phyloP scores from a whole-genome alignment of 2,888 invertebrate species.

The Sceliomorpha sp. region DNA sequence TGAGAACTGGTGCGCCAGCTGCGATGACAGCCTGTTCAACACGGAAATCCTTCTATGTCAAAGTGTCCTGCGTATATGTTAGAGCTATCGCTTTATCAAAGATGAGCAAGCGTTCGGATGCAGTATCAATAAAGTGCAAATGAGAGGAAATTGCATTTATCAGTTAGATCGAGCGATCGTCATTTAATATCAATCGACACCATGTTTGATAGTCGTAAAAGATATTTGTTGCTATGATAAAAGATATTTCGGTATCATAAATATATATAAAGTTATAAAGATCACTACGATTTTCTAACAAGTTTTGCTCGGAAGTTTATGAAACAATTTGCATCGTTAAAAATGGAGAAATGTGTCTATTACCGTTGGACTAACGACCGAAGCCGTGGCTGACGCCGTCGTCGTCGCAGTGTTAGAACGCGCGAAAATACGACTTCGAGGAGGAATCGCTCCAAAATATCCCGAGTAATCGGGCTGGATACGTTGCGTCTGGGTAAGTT shows the following conservation, averaged over 20 bases:
- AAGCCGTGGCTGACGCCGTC: slow-evolving; percentile 27
- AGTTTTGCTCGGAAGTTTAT: not conserved
- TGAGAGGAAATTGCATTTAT: too few relatives aligned
- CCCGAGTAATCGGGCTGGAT: slow-evolving; percentile 38
- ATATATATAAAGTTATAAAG: not conserved
- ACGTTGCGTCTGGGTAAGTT: slow-evolving; percentile 30
- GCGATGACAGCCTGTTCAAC: slow-evolving; percentile 49
- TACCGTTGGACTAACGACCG: slow-evolving; percentile 28
- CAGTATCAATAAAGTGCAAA: too few relatives aligned
- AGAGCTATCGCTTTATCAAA: too few relatives aligned
- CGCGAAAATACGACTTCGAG: slow-evolving; percentile 35
- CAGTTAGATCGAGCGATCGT: too few relatives aligned
- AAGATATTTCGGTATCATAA: too few relatives aligned
- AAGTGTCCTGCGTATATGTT: too few relatives aligned
- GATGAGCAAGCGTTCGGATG: too few relatives aligned
- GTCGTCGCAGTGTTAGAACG: slow-evolving; percentile 24
- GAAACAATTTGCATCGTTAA: too few relatives aligned
- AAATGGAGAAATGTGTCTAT: too few relatives aligned
- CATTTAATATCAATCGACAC: too few relatives aligned
- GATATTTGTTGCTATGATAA: too few relatives aligned
- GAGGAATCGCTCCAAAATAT: slow-evolving; percentile 36
- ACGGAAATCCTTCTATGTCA: slow-evolving; percentile 6
- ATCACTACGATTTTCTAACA: not conserved
- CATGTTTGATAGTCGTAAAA: too few relatives aligned
- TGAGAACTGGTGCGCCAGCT: slow-evolving; percentile 41